Evolutionary conservation across 2,888 invertebrate genomes (phyloP).

Genomic region (Latheticus oryzae): DNA sequence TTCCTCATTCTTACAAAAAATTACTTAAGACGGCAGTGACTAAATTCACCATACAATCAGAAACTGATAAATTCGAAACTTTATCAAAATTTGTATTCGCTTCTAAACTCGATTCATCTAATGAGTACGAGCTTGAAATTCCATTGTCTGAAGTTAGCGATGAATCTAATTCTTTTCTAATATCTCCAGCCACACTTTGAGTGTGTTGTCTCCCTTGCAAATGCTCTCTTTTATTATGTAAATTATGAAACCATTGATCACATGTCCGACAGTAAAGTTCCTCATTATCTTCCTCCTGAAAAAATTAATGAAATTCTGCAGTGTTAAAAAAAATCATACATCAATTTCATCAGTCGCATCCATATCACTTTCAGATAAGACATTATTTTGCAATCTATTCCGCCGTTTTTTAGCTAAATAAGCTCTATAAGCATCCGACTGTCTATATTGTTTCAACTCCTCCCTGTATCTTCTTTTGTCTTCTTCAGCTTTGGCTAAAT

Average conservation of each 20-base stretch:
- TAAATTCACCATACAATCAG: slow-evolving; percentile 29
- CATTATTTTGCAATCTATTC: slow-evolving; percentile 64
- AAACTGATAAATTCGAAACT: slow-evolving; percentile 14
- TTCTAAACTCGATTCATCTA: slow-evolving; percentile 65
- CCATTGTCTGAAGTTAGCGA: slow-evolving; percentile 36
- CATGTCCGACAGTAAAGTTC: slow-evolving; percentile 71
- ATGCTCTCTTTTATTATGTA: slow-evolving; percentile 72
- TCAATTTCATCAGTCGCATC: slow-evolving; percentile 69
- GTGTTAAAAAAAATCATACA: no score
- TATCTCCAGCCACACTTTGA: slow-evolving; percentile 64
- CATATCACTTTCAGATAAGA: slow-evolving; percentile 66
- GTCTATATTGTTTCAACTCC: slow-evolving; percentile 69
- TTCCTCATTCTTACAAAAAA: no score
- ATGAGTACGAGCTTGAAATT: slow-evolving; percentile 54
- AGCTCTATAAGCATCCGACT: slow-evolving; percentile 69
- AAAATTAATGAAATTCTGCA: slow-evolving; percentile 39
- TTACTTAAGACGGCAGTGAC: slow-evolving; percentile 20
- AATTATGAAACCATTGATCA: slow-evolving; percentile 70
- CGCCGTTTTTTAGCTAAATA: slow-evolving; percentile 68
- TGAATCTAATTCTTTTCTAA: slow-evolving; percentile 59
- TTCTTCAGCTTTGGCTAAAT: slow-evolving; percentile 69
- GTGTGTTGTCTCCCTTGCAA: slow-evolving; percentile 70
- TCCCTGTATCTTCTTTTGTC: slow-evolving; percentile 70
- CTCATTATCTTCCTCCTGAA: slow-evolving; percentile 69
- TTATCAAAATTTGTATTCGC: slow-evolving; percentile 51